These are phyloP conservation scores for Acheta domesticus DNA, from an alignment of 2,888 invertebrate species.

Conservation along the genomic window DNA sequence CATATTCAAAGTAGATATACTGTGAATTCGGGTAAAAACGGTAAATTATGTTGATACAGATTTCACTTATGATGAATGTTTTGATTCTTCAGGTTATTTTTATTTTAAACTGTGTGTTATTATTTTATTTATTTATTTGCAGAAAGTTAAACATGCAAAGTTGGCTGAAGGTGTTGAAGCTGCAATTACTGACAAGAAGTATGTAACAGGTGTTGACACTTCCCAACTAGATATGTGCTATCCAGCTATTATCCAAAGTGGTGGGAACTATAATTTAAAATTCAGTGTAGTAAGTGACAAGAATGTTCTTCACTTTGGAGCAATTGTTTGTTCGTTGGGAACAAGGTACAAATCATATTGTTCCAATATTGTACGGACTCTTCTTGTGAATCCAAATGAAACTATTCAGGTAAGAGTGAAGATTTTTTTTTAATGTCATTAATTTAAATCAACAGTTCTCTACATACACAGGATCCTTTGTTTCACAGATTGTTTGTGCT, in stretches of 20 bases:
- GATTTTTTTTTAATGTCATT: not conserved
- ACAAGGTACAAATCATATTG: conserved; percentile 96
- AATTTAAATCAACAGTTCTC: not conserved
- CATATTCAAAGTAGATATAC: too few species aligned
- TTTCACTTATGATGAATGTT: too few species aligned
- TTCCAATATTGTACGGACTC: conserved; percentile 93
- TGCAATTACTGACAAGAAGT: conserved; percentile 92
- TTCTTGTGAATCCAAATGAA: conserved; percentile 88
- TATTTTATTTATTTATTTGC: conserved; percentile 42
- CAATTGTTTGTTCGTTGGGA: conserved; percentile 92
- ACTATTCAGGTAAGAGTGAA: conserved; percentile 52
- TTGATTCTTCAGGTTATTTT: not conserved
- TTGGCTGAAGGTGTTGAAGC: conserved; percentile 92
- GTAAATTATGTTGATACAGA: too few species aligned
- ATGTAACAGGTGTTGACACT: conserved; percentile 84
- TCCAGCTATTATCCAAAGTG: conserved; percentile 97
- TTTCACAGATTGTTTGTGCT: not conserved
- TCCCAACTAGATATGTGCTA: conserved; percentile 95
- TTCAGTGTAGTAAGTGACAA: conserved; percentile 95
- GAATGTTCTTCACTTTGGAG: conserved; percentile 90
- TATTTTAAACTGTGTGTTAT: not conserved
- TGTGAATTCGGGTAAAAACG: too few species aligned
- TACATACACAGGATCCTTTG: not conserved
- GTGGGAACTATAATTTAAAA: conserved; percentile 95
- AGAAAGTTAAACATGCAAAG: conserved; percentile 95